Base-by-base conservation (phyloP, 2,797 vertebrate genomes). In the Remorina albescens region DNA sequence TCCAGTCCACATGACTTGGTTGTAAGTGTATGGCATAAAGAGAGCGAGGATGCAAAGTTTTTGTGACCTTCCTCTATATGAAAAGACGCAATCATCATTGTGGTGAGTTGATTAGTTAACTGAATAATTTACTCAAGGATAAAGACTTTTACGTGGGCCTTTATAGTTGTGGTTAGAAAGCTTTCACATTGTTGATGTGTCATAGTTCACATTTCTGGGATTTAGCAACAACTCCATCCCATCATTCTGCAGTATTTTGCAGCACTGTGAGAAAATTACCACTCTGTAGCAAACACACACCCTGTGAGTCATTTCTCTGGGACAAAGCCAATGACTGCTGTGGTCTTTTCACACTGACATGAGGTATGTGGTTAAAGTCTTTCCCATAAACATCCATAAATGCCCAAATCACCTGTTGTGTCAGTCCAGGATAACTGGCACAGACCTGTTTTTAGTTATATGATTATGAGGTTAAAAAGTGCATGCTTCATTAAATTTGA, bases 201-300 rank as follows among this genome's bases (percentile, higher is more conserved):
- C 4, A 34, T 49, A 34, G 8, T 62, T 67, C 67, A 23, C 26
- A 39, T 62, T 53, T 62, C 9, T 26, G 19, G 65, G 30, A 71
- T 49, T 62, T 13, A 65, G 23, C 21, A 34, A n/a, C 9, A 46
- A 59, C 13, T 55, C 21, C n/a, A n/a, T n/a, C n/a, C n/a, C n/a
- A n/a, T 25, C 39, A 67, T 47, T 34, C 54, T 36, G 3, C 32
- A 58, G 32, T 54, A n/a, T 58, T 70, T 71, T 62, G 21, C 55
- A 36, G 16, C 23, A n/a, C 36, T 44, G 32, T 13, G 30, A 37
- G 25, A 77, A 16, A 49, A 41, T 56, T 37, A 18, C 19, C 41
- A 23, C 53, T 47, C 25, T 66, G 23, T 18, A 30, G 39, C 49
- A 37, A 21, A 8, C 10, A 1, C 16, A 32, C 15, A 23, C 57